phyloP scores from a whole-genome alignment of 2,113 vertebrate species.

The Scomber scombrus region DNA sequence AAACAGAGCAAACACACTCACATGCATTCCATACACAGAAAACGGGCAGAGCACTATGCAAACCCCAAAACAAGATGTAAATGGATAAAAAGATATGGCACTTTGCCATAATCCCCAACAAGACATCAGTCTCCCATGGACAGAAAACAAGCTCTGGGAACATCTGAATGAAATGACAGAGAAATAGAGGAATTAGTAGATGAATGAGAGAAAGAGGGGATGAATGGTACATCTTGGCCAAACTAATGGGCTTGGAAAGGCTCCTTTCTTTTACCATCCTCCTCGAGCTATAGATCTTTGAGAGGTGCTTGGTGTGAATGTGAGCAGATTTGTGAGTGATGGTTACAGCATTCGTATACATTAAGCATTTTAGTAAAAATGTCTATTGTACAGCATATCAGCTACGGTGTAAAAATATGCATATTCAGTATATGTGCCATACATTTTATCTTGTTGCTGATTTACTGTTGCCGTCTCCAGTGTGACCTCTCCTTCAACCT shows the following conservation, averaged over 20 bases:
- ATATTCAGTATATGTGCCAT: conserved; percentile 1
- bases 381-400: background rate
- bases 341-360: background rate
- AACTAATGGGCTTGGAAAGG: conserved; percentile 51
- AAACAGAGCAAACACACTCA: conserved; percentile 54
- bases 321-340: conserved; percentile 2
- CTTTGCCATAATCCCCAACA: conserved; percentile 72
- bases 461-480: conserved; percentile 43
- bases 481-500: conserved; percentile 77
- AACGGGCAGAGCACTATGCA: conserved; percentile 38
- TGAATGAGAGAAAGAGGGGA: conserved; percentile 54
- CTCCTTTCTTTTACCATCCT: conserved; percentile 28
- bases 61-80: conserved; percentile 63
- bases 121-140: conserved; percentile 66
- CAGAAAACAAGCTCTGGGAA: conserved; percentile 65
- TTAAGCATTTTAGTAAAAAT: conserved; percentile 11
- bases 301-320: conserved; percentile 38
- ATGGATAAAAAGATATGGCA: conserved; percentile 68
- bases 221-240: conserved; percentile 60
- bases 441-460: conserved; percentile 31
- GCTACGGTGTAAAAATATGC: conserved; percentile 1
- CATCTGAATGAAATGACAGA: conserved; percentile 62
- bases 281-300: conserved; percentile 32
- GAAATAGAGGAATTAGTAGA: conserved; percentile 59
- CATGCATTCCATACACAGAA: conserved; percentile 51